Evolutionary conservation across 2,888 invertebrate species (phyloP), one percentile per base, ranked within the genome.

Genomic region (Leptarthrus brevirostris): DNA sequence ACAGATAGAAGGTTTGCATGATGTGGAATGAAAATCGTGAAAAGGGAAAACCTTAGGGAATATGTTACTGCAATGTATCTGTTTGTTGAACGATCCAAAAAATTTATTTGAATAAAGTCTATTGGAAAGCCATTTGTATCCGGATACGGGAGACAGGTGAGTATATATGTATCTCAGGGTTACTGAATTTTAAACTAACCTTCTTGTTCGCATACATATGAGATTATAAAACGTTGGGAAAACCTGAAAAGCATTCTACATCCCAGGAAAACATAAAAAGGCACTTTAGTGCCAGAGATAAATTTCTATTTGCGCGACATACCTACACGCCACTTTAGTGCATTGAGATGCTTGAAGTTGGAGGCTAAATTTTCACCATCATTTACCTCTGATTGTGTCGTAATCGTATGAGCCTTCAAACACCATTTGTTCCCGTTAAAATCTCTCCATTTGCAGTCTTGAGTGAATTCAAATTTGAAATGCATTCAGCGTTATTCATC

Each of bases 201-300:
- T 36, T 14, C 47, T 26, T 66, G 26, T 66, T 8, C n/a, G 3
- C 26, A 26, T 66, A 18, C 40, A 61, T 20, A 20, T 30, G 66
- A 47, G 66, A 49, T 49, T 47, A 44, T 47, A 66, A 66, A 47
- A 66, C 66, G 49, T 26, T 26, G 24, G 66, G 20, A 8, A 44
- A 64, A 66, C 49, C 49, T 49, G 12, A 26, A 47, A 26, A 66
- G 49, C 26, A 49, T 2, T 44, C 66, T 49, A 66, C 30, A 49
- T 49, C 12, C 66, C 14, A 66, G 47, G 49, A 66, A 66, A 70
- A 70, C 70, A 53, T 53, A 70, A 70, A 70, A 70, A 70, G 70
- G 53, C 70, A 70, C 70, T 70, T 70, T 70, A 70, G 70, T 53
- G 53, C 40, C 52, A 34, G 70, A 70, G 70, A 70, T 70, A 70